Conservation (phyloP, 2,113 vertebrate genomes). For the Paraplagusia blochii region DNA sequence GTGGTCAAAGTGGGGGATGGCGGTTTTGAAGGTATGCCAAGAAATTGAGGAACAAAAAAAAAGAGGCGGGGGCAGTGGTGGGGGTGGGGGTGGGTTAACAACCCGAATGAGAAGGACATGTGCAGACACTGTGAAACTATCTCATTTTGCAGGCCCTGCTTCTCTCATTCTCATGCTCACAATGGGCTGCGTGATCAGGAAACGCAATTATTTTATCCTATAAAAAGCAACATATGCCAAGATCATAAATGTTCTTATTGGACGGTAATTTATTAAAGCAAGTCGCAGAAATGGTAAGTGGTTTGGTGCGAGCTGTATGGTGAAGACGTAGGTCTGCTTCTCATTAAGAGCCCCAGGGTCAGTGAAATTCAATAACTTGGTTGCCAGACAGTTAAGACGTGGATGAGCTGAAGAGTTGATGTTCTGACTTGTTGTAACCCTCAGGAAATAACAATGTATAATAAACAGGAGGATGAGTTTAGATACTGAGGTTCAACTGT, state of each 20-base stretch:
- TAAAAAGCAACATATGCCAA: constrained; percentile 99
- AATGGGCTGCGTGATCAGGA: constrained; percentile 89
- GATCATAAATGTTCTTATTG: constrained; percentile 97
- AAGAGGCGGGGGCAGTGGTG: constrained; percentile 45
- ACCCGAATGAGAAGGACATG: constrained; percentile 91
- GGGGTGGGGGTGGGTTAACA: constrained; percentile 71
- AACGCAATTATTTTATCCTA: constrained; percentile 97
- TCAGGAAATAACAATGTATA: constrained; percentile 46
- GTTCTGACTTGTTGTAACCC: constrained; percentile 50
- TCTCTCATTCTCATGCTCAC: constrained; percentile 86
- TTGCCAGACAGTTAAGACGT: constrained; percentile 41
- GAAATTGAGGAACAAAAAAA: constrained; percentile 47
- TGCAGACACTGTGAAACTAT: constrained; percentile 95
- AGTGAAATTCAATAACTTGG: constrained; percentile 54
- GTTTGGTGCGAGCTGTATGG: constrained; percentile 58
- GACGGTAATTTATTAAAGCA: constrained; percentile 85
- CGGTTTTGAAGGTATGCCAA: constrained; percentile 63
- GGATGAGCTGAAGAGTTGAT: constrained; percentile 46
- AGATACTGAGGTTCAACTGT: too few relatives aligned
- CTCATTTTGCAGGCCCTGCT: constrained; percentile 75
- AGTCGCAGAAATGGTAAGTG: constrained; percentile 71
- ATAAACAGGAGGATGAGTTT: too few relatives aligned
- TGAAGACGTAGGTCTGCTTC: constrained; percentile 62
- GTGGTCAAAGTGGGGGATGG: constrained; percentile 36
- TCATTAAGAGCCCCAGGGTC: constrained; percentile 56